A percentile compares a stretch with the other conserved stretches of the same genome.
phyloP scores from a whole-genome alignment of 2,888 invertebrate species.

The Drosophila hawaiiensis region DNA sequence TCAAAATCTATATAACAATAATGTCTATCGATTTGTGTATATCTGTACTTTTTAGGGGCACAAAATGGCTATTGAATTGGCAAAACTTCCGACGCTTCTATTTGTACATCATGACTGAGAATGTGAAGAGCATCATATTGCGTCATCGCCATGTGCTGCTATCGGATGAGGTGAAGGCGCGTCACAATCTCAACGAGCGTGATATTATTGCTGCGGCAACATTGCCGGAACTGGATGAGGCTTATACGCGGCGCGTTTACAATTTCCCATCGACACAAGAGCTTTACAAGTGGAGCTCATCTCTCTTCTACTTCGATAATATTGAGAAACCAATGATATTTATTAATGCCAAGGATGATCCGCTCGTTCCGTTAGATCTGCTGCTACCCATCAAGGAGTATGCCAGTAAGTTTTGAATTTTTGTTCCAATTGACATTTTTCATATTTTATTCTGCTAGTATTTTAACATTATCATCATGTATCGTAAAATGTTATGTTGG shows the following conservation, averaged over 20 bases:
- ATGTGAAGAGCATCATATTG: conserved; percentile 94
- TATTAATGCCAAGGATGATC: conserved; percentile 96
- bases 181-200: conserved; percentile 90
- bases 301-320: conserved; percentile 91
- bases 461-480: neutral
- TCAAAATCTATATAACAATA: neutral
- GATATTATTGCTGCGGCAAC: conserved; percentile 95
- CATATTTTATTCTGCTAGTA: neutral
- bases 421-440: neutral
- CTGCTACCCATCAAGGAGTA: conserved; percentile 90
- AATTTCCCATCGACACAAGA: conserved; percentile 92
- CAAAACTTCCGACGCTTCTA: conserved; percentile 95
- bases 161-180: conserved; percentile 89
- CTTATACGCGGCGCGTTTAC: conserved; percentile 92
- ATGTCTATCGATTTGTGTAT: too few species aligned
- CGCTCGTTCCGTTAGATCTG: conserved; percentile 93
- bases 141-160: conserved; percentile 92
- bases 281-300: conserved; percentile 94
- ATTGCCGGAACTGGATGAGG: conserved; percentile 94
- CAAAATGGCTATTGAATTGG: conserved; percentile 93
- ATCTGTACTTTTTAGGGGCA: conserved; percentile 87
- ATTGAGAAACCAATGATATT: conserved; percentile 95
- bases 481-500: conserved; percentile 14
- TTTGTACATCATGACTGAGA: conserved; percentile 96
- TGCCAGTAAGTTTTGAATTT: conserved; percentile 88